Conservation (phyloP, 2,797 vertebrate genomes). For the Picus viridis region DNA sequence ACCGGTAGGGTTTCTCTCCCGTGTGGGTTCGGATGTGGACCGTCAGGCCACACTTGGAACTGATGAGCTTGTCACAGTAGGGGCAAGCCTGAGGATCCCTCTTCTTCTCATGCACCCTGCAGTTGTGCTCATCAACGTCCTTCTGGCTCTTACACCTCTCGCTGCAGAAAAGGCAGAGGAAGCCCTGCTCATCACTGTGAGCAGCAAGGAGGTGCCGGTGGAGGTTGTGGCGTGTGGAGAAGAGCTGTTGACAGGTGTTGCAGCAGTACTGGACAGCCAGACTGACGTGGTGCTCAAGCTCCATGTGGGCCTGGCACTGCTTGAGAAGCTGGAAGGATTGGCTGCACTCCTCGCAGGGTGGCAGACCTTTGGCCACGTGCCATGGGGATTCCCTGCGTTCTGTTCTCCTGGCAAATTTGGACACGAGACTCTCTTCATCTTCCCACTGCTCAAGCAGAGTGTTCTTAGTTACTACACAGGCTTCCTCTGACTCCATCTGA, state of each 20-base stretch:
- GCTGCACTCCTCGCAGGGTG: background rate
- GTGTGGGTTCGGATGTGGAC: constrained; percentile 51
- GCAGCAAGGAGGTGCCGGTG: background rate
- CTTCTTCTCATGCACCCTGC: background rate
- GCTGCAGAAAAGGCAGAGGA: constrained; percentile 39
- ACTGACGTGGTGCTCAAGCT: background rate
- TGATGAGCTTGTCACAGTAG: constrained; percentile 48
- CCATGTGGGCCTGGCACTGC: constrained; percentile 3
- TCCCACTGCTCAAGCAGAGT: background rate
- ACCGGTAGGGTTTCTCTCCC: constrained; percentile 46
- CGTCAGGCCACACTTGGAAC: constrained; percentile 43
- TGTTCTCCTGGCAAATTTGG: background rate
- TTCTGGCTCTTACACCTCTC: constrained; percentile 43
- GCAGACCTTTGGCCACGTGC: background rate
- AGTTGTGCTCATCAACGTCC: background rate
- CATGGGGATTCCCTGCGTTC: background rate
- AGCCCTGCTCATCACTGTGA: background rate
- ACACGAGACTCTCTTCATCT: background rate
- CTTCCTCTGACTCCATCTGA: background rate
- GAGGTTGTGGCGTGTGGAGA: constrained; percentile 34
- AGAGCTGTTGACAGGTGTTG: constrained; percentile 13
- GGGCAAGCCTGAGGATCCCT: constrained; percentile 19
- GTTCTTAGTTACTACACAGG: background rate
- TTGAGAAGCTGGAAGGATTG: background rate
- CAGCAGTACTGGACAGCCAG: constrained; percentile 40